Conservation (phyloP, 2,888 invertebrate genomes). For the Macaria liturata region DNA sequence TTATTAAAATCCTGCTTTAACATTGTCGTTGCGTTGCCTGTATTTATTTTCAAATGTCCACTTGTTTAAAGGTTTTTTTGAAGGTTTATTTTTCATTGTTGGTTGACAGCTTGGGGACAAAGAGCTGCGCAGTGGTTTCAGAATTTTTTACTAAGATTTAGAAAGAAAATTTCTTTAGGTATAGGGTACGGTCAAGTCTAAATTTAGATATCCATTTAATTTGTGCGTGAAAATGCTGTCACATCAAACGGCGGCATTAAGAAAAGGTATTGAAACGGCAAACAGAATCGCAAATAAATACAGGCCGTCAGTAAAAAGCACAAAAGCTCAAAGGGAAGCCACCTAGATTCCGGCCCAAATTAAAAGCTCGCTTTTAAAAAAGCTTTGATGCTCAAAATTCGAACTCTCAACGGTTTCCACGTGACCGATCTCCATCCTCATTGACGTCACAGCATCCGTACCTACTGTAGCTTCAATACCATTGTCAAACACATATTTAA, state of each 20-base stretch:
- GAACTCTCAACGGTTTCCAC: constrained; percentile 48
- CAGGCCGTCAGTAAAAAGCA: constrained; percentile 1
- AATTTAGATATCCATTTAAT: too few species aligned
- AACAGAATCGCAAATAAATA: constrained; percentile 11
- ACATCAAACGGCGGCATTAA: not conserved
- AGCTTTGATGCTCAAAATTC: constrained; percentile 34
- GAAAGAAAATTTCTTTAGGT: too few species aligned
- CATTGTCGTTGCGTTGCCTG: too few species aligned
- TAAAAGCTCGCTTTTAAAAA: constrained; percentile 24
- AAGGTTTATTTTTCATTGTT: too few species aligned
- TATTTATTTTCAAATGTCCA: too few species aligned
- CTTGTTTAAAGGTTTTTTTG: too few species aligned
- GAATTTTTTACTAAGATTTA: too few species aligned
- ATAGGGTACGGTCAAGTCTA: too few species aligned
- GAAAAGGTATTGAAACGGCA: constrained; percentile 8
- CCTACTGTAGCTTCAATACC: constrained; percentile 50
- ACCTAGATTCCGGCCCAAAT: constrained; percentile 13
- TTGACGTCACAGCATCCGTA: constrained; percentile 78
- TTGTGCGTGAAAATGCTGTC: too few species aligned
- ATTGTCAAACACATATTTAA: constrained; percentile 82
- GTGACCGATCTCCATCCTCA: constrained; percentile 52
- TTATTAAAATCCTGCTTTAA: too few species aligned
- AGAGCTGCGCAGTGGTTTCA: too few species aligned
- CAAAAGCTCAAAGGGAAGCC: constrained; percentile 14
- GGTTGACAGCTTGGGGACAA: too few species aligned